phyloP scores from a whole-genome alignment of 2,888 invertebrate genomes.

The Agrotis puta region DNA sequence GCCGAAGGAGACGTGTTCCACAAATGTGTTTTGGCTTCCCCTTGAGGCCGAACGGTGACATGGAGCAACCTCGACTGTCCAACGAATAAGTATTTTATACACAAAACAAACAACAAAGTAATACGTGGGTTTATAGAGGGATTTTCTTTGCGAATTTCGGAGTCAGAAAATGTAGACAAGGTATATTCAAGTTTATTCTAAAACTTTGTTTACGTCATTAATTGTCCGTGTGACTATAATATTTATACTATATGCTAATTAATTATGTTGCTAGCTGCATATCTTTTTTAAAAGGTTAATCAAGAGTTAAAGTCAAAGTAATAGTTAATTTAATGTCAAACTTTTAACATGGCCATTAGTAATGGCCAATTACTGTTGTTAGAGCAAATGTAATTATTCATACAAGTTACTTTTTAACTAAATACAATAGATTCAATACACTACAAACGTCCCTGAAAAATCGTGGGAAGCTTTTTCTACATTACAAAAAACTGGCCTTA shows the following conservation, averaged over 20 bases:
- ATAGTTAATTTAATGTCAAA: too few relatives aligned
- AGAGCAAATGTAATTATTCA: too few relatives aligned
- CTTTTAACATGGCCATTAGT: too few relatives aligned
- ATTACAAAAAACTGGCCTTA: too few relatives aligned
- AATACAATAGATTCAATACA: too few relatives aligned
- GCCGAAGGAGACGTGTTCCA: conserved; percentile 58
- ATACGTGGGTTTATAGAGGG: conserved; percentile 1
- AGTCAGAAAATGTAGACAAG: conserved; percentile 9
- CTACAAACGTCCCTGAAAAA: too few relatives aligned
- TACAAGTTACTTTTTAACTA: too few relatives aligned
- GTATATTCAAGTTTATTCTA: too few relatives aligned
- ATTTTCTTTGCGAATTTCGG: conserved; percentile 22
- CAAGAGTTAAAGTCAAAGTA: too few relatives aligned
- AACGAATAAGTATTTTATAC: conserved; percentile 52
- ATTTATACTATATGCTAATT: conserved; percentile 29
- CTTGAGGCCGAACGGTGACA: conserved; percentile 66
- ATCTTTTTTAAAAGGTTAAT: too few relatives aligned
- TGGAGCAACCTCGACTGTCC: conserved; percentile 60
- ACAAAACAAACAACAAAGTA: conserved; percentile 32
- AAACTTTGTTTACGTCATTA: neutral
- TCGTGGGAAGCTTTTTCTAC: too few relatives aligned
- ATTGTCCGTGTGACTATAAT: conserved; percentile 1
- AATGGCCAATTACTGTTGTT: too few relatives aligned
- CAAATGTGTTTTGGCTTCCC: conserved; percentile 71
- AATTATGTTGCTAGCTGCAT: conserved; percentile 2